Evolutionary conservation across 2,797 vertebrate genomes (phyloP), one percentile per base, ranked within the genome.

Genomic region (Sebastes cheni): DNA sequence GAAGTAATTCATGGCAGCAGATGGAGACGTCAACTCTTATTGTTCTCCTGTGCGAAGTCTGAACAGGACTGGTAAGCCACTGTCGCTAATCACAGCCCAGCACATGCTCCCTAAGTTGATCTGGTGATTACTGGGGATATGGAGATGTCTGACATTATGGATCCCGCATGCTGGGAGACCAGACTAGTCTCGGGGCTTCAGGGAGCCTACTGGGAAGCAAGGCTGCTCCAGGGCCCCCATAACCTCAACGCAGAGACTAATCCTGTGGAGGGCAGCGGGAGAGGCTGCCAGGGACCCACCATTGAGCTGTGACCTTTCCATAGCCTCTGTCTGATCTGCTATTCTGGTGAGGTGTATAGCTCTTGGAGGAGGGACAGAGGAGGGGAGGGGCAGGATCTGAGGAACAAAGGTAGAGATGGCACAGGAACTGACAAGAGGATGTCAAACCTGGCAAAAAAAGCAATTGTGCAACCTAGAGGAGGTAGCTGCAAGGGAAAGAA

Each of bases 21-120:
- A 94, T 95, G 93, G 92, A 92, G 90, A 92, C 52, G 86, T 93
- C 89, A 91, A 74, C 83, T 89, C 87, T 88, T 90, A 90, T 93
- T 92, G 91, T 93, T 92, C 90, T 93, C 88, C 84, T 87, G 88
- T 89, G 91, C 77, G 36, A 92, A 90, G 86, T 86, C 87, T 88
- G 79, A 91, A 90, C 85, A 86, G 89, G 86, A 88, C 84, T 84
- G 79, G 78, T 87, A 84, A 90, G 83, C 88, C 83, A 83, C 75
- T 76, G 79, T 88, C 25, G 74, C 89, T 93, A 91, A 93, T 93
- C 88, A 88, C 36, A 80, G 78, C 78, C 64, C 69, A 36, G 76
- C 79, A 80, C 83, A 85, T 52, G 58, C 20, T 75, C 81, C 83
- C 79, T 83, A 62, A 69, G 82, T 84, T 88, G 83, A 85, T 90